Evolutionary conservation across 2,797 vertebrate genomes (phyloP).

Genomic region (Lagocephalus sceleratus): DNA sequence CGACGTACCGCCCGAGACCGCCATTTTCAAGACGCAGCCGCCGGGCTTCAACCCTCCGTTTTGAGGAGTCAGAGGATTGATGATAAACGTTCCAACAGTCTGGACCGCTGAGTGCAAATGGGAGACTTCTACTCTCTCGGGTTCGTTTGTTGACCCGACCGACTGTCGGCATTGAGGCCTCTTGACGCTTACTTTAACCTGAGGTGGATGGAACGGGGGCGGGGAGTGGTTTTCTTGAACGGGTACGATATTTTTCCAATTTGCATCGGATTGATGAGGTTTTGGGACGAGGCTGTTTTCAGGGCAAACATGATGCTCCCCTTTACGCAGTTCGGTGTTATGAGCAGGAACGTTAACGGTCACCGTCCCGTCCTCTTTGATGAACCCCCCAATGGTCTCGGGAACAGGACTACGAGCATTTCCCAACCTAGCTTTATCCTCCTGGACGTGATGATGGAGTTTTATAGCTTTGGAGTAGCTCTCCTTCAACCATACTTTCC

Average conservation of each 20-base stretch:
- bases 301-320: constrained; percentile 9
- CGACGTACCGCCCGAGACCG: constrained; percentile 19
- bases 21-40: constrained; percentile 63
- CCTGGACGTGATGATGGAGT: constrained; percentile 69
- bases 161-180: constrained; percentile 26
- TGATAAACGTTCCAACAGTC: constrained; percentile 1
- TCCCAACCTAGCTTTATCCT: constrained; percentile 43
- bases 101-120: constrained; percentile 21
- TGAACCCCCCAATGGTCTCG: constrained; percentile 73
- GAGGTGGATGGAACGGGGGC: constrained; percentile 20
- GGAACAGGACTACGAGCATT: constrained; percentile 29
- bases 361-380: constrained; percentile 76
- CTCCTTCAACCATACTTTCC: constrained; percentile 69
- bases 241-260: neutral
- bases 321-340: neutral
- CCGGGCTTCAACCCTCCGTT: constrained; percentile 34
- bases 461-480: constrained; percentile 66
- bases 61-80: too few relatives aligned
- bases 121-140: constrained; percentile 19
- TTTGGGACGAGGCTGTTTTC: neutral
- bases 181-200: constrained; percentile 46
- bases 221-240: constrained; percentile 10
- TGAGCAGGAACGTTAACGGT: constrained; percentile 46
- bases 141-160: constrained; percentile 22
- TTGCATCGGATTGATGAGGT: neutral